These are phyloP conservation scores for Wasmannia auropunctata DNA, from an alignment of 1,140 invertebrate genomes.

Conservation along the genomic window DNA sequence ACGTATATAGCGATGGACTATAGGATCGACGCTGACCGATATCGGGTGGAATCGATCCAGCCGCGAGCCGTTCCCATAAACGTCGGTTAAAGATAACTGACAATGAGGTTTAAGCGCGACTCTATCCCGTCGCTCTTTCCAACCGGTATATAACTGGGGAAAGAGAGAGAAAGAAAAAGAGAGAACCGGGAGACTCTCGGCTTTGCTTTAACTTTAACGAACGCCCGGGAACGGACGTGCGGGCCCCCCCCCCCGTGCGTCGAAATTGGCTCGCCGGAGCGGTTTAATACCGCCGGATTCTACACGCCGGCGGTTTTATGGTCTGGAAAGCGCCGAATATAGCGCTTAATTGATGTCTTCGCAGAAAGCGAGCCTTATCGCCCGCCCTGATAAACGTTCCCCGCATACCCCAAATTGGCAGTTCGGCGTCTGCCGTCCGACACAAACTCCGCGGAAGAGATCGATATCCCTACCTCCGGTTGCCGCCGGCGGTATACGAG, in stretches of 20 bases:
- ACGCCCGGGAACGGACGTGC: background rate
- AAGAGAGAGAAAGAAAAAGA: no score
- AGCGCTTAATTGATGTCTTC: constrained; percentile 21
- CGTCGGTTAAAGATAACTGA: constrained; percentile 2
- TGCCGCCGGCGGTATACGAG: background rate
- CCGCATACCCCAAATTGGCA: constrained; percentile 24
- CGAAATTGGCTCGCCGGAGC: constrained; percentile 15
- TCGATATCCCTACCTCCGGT: background rate
- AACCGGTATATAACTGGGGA: background rate
- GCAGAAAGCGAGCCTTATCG: constrained; percentile 26
- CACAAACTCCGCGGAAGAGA: background rate
- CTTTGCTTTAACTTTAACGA: constrained; percentile 28
- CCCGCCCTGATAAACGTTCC: constrained; percentile 13
- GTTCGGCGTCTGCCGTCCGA: background rate
- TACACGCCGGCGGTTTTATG: background rate
- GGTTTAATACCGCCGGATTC: background rate
- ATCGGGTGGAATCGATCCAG: constrained; percentile 29
- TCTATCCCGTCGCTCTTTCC: background rate
- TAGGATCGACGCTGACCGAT: constrained; percentile 10
- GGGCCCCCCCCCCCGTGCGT: background rate
- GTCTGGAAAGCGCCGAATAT: background rate
- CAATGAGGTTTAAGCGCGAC: constrained; percentile 19
- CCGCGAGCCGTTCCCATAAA: constrained; percentile 20
- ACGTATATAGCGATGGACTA: background rate
- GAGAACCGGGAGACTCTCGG: background rate